These are phyloP conservation scores for Albula glossodonta DNA, from an alignment of 2,113 vertebrate genomes.

Conservation along the genomic window DNA sequence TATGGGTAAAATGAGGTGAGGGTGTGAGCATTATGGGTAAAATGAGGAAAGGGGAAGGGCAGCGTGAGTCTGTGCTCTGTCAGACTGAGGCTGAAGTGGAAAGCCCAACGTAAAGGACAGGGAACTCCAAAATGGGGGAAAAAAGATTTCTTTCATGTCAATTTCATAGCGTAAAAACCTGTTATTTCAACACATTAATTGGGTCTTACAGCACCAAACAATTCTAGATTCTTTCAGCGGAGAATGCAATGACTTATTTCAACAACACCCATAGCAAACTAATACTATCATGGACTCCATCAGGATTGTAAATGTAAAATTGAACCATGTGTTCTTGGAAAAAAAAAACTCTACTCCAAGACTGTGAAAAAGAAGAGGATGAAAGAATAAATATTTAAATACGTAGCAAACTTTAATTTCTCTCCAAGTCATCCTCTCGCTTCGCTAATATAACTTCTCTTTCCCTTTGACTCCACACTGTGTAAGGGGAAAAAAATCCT, in stretches of 20 bases:
- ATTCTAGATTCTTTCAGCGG: neutral
- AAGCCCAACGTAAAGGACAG: too few species aligned
- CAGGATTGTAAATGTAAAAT: neutral
- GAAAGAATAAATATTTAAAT: conserved; percentile 7
- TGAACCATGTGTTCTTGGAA: neutral
- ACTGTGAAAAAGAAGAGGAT: neutral
- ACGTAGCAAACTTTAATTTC: neutral
- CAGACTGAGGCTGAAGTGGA: too few species aligned
- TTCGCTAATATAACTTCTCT: neutral
- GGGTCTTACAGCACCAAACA: neutral
- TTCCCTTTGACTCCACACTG: neutral
- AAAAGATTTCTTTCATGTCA: too few species aligned
- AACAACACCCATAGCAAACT: neutral
- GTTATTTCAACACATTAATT: too few species aligned
- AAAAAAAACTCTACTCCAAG: neutral
- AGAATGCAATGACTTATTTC: neutral
- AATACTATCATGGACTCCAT: neutral
- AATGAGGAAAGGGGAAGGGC: too few species aligned
- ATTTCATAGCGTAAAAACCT: too few species aligned
- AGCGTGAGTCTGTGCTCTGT: too few species aligned
- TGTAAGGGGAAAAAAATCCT: neutral
- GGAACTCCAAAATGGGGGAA: too few species aligned
- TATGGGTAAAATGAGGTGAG: too few species aligned
- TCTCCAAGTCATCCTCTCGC: neutral
- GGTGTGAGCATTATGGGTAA: too few species aligned